These are phyloP conservation scores for Oligia strigilis DNA, from an alignment of 2,888 invertebrate genomes.

Conservation along the genomic window DNA sequence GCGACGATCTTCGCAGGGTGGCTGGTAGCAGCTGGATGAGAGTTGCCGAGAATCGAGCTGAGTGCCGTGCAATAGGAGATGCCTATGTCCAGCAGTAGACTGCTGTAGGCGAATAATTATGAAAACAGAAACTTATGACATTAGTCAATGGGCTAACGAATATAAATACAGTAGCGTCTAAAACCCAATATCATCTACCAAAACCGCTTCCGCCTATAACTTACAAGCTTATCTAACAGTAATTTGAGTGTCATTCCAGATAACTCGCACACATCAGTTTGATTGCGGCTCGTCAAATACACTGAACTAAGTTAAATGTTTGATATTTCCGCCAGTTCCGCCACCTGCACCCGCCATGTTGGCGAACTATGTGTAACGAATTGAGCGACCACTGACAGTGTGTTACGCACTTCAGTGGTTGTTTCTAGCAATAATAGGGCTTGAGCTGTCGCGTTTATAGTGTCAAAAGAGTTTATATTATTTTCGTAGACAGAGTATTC, in stretches of 20 bases:
- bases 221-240: constrained; percentile 66
- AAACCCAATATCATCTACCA: neutral
- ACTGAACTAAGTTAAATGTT: constrained; percentile 74
- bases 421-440: neutral
- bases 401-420: constrained; percentile 43
- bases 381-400: constrained; percentile 31
- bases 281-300: constrained; percentile 76
- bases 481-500: too few relatives aligned
- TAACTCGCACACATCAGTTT: constrained; percentile 77
- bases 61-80: neutral
- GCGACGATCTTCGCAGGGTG: neutral
- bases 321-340: constrained; percentile 58
- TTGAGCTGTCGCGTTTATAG: neutral
- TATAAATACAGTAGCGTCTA: neutral
- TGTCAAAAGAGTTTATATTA: neutral
- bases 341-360: constrained; percentile 34
- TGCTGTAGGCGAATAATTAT: neutral
- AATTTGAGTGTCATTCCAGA: constrained; percentile 79
- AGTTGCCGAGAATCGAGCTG: neutral
- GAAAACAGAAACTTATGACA: neutral
- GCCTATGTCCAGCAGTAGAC: neutral
- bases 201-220: constrained; percentile 49
- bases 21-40: neutral
- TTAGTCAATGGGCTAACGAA: neutral
- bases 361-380: constrained; percentile 30